phyloP scores from a whole-genome alignment of 1,140 invertebrate genomes.

The Musca domestica region DNA sequence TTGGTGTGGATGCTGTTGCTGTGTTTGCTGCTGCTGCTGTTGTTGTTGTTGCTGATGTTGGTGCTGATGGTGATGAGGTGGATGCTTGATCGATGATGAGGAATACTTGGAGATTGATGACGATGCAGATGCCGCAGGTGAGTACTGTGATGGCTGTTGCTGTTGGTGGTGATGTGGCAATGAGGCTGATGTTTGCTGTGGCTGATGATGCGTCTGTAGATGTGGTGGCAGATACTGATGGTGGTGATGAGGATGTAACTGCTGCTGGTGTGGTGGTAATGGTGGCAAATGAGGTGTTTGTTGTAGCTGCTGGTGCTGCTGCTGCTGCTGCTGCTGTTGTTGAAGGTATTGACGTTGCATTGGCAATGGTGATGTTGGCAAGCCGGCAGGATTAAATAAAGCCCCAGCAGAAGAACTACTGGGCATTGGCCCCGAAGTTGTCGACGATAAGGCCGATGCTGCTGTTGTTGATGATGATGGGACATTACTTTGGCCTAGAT shows the following conservation, averaged over 20 bases:
- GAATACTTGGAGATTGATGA: constrained; percentile 47
- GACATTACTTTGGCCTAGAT: constrained; percentile 11
- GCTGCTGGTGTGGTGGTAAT: constrained; percentile 31
- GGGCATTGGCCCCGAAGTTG: constrained; percentile 30
- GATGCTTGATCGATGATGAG: constrained; percentile 43
- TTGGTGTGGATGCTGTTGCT: constrained; percentile 28
- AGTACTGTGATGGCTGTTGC: constrained; percentile 34
- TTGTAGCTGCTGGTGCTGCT: constrained; percentile 18
- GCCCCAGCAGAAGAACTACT: constrained; percentile 50
- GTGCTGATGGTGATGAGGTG: constrained; percentile 30
- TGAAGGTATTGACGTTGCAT: constrained; percentile 39
- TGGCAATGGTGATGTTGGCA: constrained; percentile 54
- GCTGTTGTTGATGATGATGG: neutral
- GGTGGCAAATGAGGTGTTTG: constrained; percentile 28
- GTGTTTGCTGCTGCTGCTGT: constrained; percentile 2
- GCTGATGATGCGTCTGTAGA: constrained; percentile 26
- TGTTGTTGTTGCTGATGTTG: constrained; percentile 23
- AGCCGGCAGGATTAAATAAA: constrained; percentile 35
- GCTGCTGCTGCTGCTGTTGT: constrained; percentile 16
- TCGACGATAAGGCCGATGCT: neutral
- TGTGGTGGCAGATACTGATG: constrained; percentile 28
- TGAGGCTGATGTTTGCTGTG: constrained; percentile 57
- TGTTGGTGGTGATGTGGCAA: constrained; percentile 41
- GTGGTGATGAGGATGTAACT: constrained; percentile 23
- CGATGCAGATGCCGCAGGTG: constrained; percentile 34